These are phyloP conservation scores for Mustela nigripes DNA, from an alignment of 2,113 vertebrate genomes.

Conservation along the genomic window DNA sequence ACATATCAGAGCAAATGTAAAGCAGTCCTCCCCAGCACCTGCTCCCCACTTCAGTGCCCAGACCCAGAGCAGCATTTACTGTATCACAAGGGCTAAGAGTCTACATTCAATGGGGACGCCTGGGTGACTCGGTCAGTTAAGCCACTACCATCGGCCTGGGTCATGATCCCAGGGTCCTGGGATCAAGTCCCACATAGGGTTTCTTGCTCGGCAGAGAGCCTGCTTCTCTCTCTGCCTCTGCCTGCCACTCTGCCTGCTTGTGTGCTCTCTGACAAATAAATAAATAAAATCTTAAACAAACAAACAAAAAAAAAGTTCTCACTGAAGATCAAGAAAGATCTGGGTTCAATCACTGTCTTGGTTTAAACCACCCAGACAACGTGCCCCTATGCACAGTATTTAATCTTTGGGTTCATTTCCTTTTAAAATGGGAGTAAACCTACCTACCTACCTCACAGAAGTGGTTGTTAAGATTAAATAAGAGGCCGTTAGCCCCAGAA, in stretches of 20 bases:
- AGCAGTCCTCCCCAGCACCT: neutral
- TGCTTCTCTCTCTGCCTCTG: too few relatives aligned
- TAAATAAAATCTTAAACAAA: too few relatives aligned
- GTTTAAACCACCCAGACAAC: neutral
- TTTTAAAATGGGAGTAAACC: neutral
- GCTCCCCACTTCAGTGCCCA: neutral
- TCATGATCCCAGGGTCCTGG: too few relatives aligned
- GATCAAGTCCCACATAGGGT: too few relatives aligned
- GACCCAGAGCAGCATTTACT: neutral
- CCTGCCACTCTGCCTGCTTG: too few relatives aligned
- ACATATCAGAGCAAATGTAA: neutral
- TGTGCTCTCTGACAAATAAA: too few relatives aligned
- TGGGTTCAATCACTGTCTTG: neutral
- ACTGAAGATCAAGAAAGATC: neutral
- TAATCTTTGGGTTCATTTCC: neutral
- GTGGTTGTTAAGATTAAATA: neutral
- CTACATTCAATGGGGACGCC: neutral
- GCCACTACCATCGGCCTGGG: rapidly evolving
- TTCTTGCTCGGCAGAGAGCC: too few relatives aligned
- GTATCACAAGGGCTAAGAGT: neutral
- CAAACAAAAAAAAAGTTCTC: neutral
- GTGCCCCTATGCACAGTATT: neutral
- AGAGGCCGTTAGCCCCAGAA: neutral
- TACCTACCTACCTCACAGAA: neutral
- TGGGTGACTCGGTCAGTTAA: too few relatives aligned